Evolutionary conservation across 1,140 invertebrate species (phyloP), one percentile per base, ranked within the genome.

Genomic region (Atta cephalotes): DNA sequence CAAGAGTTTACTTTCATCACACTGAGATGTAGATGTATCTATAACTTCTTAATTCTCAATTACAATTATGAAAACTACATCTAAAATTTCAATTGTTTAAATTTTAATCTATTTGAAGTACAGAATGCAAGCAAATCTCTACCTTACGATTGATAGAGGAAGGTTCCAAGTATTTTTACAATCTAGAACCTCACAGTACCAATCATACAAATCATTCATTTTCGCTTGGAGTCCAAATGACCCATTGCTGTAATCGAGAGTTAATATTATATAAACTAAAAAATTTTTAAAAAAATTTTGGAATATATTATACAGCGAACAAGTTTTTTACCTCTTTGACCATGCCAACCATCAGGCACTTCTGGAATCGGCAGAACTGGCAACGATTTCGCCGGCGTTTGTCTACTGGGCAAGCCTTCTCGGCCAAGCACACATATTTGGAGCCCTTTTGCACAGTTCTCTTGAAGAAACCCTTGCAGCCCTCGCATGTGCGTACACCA

Each of bases 301-400:
- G 0, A 60, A 3, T 25, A 31, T 80, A 35, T 66, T 16, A 1
- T 21, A 35, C 31, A 35, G 31, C 5, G 31, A 35, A 35, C n/a
- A 65, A 49, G 51, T 39, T 31, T 60, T 58, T 84, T 87, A 98
- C 98, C 96, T 99, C 99, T 96, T 99, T 99, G 1, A 99, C 99
- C 99, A 99, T 99, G 66, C 99, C 99, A 25, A 99, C 99, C 45
- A 97, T 97, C 53, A 99, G 96, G 96, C 99, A 99, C 96, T 99
- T 99, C 95, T 99, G 99, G 95, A 99, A 99, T 90, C 99, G 96
- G 95, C 99, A 99, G 95, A 99, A 99, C 95, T 99, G 99, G 93
- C 99, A 99, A 85, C 99, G 96, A 95, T 99, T 99, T 91, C 99
- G 96, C 89, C 99, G 96, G 91, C 99, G 95, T 94, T 99, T 99